Evolutionary conservation across 2,113 vertebrate species (phyloP).

Genomic region (Asarcornis scutulata): DNA sequence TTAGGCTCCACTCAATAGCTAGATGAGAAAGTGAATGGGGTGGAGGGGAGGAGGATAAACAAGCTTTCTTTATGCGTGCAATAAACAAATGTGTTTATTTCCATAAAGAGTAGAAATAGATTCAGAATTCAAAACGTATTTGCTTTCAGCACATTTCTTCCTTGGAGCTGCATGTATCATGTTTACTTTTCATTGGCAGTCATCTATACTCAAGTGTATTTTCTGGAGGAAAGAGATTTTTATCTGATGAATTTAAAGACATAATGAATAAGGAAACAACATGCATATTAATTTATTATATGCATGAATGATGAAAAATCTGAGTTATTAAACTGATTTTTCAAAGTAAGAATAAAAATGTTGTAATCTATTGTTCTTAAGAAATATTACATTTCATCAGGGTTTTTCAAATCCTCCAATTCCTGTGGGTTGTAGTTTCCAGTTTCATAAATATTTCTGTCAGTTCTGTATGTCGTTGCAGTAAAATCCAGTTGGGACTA

Average conservation of each 20-base stretch:
- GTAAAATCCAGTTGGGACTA: not conserved
- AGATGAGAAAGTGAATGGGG: not conserved
- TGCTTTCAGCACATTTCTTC: not conserved
- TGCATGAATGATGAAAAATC: not conserved
- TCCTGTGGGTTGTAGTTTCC: slow-evolving; percentile 49
- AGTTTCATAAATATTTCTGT: slow-evolving; percentile 23
- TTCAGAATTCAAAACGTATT: not conserved
- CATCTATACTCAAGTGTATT: not conserved
- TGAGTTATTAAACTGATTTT: not conserved
- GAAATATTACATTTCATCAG: slow-evolving; percentile 41
- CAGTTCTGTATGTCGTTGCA: slow-evolving; percentile 44
- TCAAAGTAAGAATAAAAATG: slow-evolving; percentile 13
- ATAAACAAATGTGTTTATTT: slow-evolving; percentile 46
- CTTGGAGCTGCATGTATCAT: not conserved
- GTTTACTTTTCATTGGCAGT: slow-evolving; percentile 8
- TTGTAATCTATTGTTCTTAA: slow-evolving; percentile 52
- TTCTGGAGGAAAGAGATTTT: not conserved
- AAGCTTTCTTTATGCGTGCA: slow-evolving; percentile 17
- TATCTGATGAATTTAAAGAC: not conserved
- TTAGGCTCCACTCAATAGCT: not conserved
- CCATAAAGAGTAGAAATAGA: slow-evolving; percentile 20
- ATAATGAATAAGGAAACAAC: not conserved
- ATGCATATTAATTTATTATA: not conserved
- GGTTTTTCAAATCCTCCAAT: slow-evolving; percentile 34
- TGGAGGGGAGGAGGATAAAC: not conserved